These are phyloP conservation scores for Oegoconia quadripuncta DNA, from an alignment of 2,888 invertebrate species.

Conservation along the genomic window DNA sequence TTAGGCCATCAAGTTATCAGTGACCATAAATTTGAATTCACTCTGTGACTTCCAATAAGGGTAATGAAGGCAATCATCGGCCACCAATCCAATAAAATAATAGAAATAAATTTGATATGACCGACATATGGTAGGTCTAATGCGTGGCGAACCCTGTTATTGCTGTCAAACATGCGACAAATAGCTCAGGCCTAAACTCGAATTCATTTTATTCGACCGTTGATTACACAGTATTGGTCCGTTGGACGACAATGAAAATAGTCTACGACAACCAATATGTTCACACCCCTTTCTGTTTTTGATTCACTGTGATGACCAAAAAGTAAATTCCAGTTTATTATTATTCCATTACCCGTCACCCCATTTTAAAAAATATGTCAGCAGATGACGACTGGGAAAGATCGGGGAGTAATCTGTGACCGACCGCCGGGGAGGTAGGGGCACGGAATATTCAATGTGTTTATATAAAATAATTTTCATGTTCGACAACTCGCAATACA, in stretches of 20 bases:
- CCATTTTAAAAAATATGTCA: conserved; percentile 78
- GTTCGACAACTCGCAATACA: conserved; percentile 76
- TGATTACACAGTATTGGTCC: conserved; percentile 77
- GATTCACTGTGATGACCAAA: conserved; percentile 74
- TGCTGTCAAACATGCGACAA: conserved; percentile 79
- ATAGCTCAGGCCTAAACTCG: conserved; percentile 63
- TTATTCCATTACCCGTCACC: conserved; percentile 76
- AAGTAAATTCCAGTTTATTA: conserved; percentile 79
- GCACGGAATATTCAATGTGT: conserved; percentile 74
- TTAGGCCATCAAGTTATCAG: conserved; percentile 70
- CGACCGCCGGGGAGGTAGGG: conserved; percentile 45
- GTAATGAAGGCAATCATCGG: conserved; percentile 75
- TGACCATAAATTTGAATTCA: conserved; percentile 74
- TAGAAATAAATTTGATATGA: conserved; percentile 79
- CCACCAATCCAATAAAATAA: conserved; percentile 75
- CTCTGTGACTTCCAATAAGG: conserved; percentile 74
- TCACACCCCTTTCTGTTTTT: conserved; percentile 76
- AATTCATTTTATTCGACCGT: conserved; percentile 69
- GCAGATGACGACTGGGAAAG: conserved; percentile 66
- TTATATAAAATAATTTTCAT: conserved; percentile 79
- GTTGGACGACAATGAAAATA: conserved; percentile 68
- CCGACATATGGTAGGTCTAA: conserved; percentile 76
- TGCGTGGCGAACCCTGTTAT: conserved; percentile 75
- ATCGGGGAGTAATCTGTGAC: conserved; percentile 56
- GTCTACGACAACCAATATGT: conserved; percentile 69